phyloP scores from a whole-genome alignment of 2,888 invertebrate genomes.

The Pharmacophagus antenor region DNA sequence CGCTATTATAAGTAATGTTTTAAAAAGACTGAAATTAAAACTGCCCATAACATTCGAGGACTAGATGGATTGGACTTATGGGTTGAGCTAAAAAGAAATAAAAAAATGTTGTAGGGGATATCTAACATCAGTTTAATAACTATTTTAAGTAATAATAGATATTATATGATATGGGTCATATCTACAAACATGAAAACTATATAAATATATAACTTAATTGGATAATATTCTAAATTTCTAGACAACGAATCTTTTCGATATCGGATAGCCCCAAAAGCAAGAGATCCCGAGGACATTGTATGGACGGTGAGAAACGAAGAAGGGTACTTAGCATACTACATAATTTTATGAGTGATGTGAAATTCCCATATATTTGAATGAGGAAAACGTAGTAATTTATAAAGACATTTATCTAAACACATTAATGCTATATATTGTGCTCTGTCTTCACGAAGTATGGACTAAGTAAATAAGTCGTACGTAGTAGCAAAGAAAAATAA shows the following conservation, averaged over 20 bases:
- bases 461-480: too few relatives aligned
- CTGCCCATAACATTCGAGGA: too few relatives aligned
- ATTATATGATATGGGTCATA: background rate
- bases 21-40: background rate
- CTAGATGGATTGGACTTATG: too few relatives aligned
- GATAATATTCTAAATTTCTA: background rate
- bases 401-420: too few relatives aligned
- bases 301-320: background rate
- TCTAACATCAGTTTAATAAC: background rate
- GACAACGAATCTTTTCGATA: background rate
- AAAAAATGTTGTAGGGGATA: background rate
- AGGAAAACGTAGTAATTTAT: too few relatives aligned
- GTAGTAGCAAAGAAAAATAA: too few relatives aligned
- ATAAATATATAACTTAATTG: background rate
- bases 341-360: background rate
- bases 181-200: background rate
- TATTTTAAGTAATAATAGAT: slow-evolving; percentile 3
- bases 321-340: slow-evolving; percentile 4
- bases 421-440: too few relatives aligned
- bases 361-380: background rate
- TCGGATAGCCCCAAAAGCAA: background rate
- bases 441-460: background rate
- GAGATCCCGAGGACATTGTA: background rate
- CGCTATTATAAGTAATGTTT: background rate
- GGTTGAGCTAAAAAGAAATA: background rate